Conservation (phyloP, 2,797 vertebrate genomes). For the Propithecus deckenii region DNA sequence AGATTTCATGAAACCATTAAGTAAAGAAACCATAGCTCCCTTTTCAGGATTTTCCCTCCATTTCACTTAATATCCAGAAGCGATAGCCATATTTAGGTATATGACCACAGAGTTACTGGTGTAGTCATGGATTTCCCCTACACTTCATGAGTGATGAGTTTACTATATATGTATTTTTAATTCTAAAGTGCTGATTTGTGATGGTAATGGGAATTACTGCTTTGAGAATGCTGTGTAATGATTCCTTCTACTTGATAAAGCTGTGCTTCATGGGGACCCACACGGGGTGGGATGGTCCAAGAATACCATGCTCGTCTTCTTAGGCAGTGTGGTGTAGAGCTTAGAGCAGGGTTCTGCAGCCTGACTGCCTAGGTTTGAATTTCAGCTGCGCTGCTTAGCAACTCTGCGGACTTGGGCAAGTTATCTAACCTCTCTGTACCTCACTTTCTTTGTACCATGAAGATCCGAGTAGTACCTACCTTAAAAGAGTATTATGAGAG, state of each 20-base stretch:
- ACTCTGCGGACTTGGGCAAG: background rate
- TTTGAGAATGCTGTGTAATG: background rate
- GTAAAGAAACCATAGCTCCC: background rate
- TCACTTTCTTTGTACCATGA: background rate
- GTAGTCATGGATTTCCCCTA: background rate
- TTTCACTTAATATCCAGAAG: slow-evolving; percentile 13
- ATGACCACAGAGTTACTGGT: background rate
- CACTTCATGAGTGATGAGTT: background rate
- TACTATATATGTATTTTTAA: background rate
- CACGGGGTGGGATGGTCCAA: background rate
- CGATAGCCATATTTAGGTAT: background rate
- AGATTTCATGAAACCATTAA: slow-evolving; percentile 10
- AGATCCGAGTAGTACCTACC: background rate
- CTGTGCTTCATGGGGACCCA: background rate
- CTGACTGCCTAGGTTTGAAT: background rate
- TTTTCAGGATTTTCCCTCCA: background rate
- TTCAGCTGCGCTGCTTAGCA: background rate
- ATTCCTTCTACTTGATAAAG: background rate
- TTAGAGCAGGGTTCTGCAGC: background rate
- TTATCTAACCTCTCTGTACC: slow-evolving; percentile 24
- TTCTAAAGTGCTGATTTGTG: background rate
- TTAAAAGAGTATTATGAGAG: background rate
- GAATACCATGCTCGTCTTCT: background rate
- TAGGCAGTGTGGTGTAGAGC: background rate
- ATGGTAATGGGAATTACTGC: background rate